These are phyloP conservation scores for Protosalanx chinensis DNA, from an alignment of 2,797 vertebrate species.

Conservation along the genomic window DNA sequence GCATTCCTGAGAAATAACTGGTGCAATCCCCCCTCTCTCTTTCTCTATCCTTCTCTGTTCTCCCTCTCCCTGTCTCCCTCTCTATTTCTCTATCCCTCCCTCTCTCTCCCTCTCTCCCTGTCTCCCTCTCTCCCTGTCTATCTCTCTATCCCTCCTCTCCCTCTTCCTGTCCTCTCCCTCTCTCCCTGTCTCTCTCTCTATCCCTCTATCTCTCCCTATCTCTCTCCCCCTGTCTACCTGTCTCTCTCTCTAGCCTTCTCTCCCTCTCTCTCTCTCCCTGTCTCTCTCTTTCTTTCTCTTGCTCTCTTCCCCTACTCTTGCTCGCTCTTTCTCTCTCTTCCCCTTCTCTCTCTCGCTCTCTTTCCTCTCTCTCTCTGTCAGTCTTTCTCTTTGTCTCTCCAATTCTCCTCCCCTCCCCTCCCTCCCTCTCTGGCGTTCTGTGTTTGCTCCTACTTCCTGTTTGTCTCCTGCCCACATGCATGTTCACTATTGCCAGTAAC, in stretches of 20 bases:
- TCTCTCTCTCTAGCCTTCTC: background rate
- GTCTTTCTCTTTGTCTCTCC: background rate
- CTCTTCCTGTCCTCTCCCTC: constrained; percentile 6
- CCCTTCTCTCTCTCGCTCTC: constrained; percentile 3
- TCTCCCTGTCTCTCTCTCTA: background rate
- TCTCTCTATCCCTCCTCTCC: background rate
- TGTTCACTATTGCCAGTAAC: background rate
- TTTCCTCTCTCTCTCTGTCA: background rate
- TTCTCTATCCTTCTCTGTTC: constrained; percentile 3
- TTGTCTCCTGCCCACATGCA: background rate
- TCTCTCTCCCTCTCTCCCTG: background rate
- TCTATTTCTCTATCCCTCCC: background rate
- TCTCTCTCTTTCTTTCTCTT: background rate
- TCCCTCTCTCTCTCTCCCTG: background rate
- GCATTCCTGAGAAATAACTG: constrained; percentile 79
- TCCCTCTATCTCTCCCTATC: background rate
- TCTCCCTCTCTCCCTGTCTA: background rate
- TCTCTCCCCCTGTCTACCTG: background rate
- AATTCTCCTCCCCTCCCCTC: background rate
- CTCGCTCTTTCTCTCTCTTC: background rate
- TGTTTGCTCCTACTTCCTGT: background rate
- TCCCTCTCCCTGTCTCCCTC: background rate
- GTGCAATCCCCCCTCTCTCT: constrained; percentile 54
- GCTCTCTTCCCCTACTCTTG: background rate
- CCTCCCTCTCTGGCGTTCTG: background rate